Conservation (phyloP, 2,888 invertebrate species). For the Autographa pulchrina region DNA sequence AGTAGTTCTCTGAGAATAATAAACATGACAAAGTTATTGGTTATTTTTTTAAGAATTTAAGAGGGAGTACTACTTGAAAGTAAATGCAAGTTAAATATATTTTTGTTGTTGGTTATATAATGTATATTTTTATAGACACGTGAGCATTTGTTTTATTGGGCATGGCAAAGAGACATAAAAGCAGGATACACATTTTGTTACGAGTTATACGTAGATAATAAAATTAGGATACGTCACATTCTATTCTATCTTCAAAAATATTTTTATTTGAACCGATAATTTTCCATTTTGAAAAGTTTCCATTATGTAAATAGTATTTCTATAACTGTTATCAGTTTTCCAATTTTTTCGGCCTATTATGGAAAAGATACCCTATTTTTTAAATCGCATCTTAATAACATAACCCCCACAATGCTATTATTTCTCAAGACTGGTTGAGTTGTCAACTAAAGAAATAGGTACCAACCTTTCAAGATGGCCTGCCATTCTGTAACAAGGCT, state of each 20-base stretch:
- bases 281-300: too few species aligned
- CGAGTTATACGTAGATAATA: too few species aligned
- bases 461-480: not conserved
- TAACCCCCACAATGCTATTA: not conserved
- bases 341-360: too few species aligned
- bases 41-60: constrained; percentile 53
- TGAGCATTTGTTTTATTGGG: too few species aligned
- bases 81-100: constrained; percentile 25
- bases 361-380: not conserved
- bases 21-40: constrained; percentile 56
- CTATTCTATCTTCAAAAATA: too few species aligned
- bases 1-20: constrained; percentile 65
- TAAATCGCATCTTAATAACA: not conserved
- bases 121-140: not conserved
- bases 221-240: too few species aligned
- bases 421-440: not conserved
- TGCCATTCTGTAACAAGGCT: not conserved
- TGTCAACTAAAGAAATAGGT: constrained; percentile 5
- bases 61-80: constrained; percentile 27
- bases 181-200: too few species aligned
- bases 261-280: too few species aligned
- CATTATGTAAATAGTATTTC: too few species aligned
- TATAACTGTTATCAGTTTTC: too few species aligned
- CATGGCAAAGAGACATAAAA: too few species aligned
- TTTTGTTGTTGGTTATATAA: not conserved